Evolutionary conservation across 1,140 invertebrate species (phyloP), one percentile per base, ranked within the genome.

Genomic region (Sminthurides bifidus): DNA sequence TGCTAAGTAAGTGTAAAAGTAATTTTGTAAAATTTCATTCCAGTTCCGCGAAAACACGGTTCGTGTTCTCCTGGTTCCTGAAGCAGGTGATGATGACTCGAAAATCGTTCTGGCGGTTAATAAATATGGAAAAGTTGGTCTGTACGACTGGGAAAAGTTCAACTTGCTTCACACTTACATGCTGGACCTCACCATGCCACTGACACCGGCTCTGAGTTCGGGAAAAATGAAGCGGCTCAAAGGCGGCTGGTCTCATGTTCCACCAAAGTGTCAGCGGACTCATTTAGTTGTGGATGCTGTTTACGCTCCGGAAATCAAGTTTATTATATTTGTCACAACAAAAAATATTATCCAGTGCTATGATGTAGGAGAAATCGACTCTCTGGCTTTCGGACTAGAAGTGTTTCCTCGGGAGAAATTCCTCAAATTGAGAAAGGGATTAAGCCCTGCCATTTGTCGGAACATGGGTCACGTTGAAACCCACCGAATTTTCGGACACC

Each of bases 11-110:
- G 8, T 43, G 38, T 53, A 3, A n/a, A 12, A 48, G 40, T 19
- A 26, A 44, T 31, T 26, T 52, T 6, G 2, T 49, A 37, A 17
- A 51, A 12, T 43, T 49, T 44, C 19, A 0, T 35, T 46, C 3
- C 17, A 65, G 63, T 65, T 65, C 43, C 50, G 63, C 14, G 63
- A 65, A 43, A 59, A 61, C 38, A 45, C 61, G 14, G 46, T 61
- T 17, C 50, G 60, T 2, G 19, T 65, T 2, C 44, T 65, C 12
- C 53, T 58, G 24, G 53, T 64, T 40, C 59, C 59, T 2, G 41
- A 29, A 3, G 8, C 27, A 17, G 24, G 27, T 8, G 3, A n/a
- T n/a, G n/a, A n/a, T n/a, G n/a, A n/a, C n/a, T n/a, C n/a, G n/a
- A 31, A 58, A 21, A 17, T 51, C 14, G 59, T 65, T 21, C 44